Evolutionary conservation across 2,888 invertebrate species (phyloP), one percentile per base, ranked within the genome.

Genomic region (Trichogramma evanescens): DNA sequence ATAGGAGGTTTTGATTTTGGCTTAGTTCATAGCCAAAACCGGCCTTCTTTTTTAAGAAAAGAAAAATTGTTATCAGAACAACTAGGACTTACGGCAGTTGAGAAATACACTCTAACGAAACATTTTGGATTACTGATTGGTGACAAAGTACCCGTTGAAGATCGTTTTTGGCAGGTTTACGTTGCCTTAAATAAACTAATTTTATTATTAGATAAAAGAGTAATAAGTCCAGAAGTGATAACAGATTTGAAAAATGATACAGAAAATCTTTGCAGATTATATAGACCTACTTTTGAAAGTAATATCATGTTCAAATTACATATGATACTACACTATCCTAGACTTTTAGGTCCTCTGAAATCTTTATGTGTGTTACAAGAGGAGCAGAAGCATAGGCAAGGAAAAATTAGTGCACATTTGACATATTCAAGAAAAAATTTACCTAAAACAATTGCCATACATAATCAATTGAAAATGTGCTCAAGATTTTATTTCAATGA

Each of bases 1-100:
- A 60, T 65, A 50, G 50, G 26, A 10, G 60, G 63, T 13, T 65
- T 63, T 50, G 50, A 65, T 51, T 65, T 50, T 44, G 63, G 63
- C 9, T 2, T 42, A 4, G 38, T 61, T 6, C 59, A 65, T 46
- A 38, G 39, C 2, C 39, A 40, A 61, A 52, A 54, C 51, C 58
- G 6, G 51, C 57, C n/a, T 58, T 48, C n/a, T 50, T 49, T 51
- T 43, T 62, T 46, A 48, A n/a, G 26, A 51, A 13, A 13, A 13
- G 13, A 13, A 13, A 13, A 13, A 13, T 13, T 1, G 2, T 13
- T 13, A 13, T 13, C 45, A 42, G 62, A 64, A 50, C 55, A 62
- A 50, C 55, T 63, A 56, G 61, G 59, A 1, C 61, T 50, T 45
- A 59, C 61, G 1, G 61, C 56, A 42, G 42, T 59, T n/a, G 59